Percentiles rank a stretch among this genome's conserved stretches.
Evolutionary conservation across 2,888 invertebrate genomes (phyloP).

Genomic region (Andrena haemorrhoa): DNA sequence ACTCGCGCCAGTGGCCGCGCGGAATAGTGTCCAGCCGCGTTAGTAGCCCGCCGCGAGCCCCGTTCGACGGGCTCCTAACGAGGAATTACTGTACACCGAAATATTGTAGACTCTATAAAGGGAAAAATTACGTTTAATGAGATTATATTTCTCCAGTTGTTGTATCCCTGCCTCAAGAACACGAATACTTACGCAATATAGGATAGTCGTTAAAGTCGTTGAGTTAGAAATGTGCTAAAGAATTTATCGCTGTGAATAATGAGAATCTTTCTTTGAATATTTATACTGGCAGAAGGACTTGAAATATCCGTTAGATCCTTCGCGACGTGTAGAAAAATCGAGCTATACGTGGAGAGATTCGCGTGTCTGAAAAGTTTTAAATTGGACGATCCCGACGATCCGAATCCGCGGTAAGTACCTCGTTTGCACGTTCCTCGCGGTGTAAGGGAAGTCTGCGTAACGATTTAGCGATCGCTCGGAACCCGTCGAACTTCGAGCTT

Average conservation of each 20-base stretch:
- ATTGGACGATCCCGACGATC: slow-evolving; percentile 64
- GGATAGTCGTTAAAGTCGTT: too few species aligned
- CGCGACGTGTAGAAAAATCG: background rate
- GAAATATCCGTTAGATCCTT: slow-evolving; percentile 11
- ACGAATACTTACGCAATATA: too few species aligned
- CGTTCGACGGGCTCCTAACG: too few species aligned
- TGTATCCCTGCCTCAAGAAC: too few species aligned
- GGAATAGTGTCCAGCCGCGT: too few species aligned
- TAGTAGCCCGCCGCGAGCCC: too few species aligned
- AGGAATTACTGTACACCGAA: too few species aligned
- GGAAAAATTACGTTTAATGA: too few species aligned
- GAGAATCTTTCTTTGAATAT: slow-evolving; percentile 8
- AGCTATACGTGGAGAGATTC: slow-evolving; percentile 46
- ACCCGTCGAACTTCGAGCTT: slow-evolving; percentile 24
- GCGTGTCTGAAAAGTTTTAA: slow-evolving; percentile 67
- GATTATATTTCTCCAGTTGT: too few species aligned
- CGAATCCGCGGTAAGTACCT: slow-evolving; percentile 62
- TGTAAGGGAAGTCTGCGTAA: slow-evolving; percentile 42
- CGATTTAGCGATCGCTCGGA: slow-evolving; percentile 52
- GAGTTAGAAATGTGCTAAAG: background rate
- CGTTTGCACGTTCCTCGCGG: slow-evolving; percentile 59
- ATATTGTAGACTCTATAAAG: too few species aligned
- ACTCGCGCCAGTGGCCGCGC: too few species aligned
- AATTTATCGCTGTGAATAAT: background rate
- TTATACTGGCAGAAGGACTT: background rate